A percentile compares a stretch with the other conserved stretches of the same genome.
These are phyloP conservation scores for Tylochromis polylepis DNA, from an alignment of 2,113 vertebrate species.

Conservation along the genomic window DNA sequence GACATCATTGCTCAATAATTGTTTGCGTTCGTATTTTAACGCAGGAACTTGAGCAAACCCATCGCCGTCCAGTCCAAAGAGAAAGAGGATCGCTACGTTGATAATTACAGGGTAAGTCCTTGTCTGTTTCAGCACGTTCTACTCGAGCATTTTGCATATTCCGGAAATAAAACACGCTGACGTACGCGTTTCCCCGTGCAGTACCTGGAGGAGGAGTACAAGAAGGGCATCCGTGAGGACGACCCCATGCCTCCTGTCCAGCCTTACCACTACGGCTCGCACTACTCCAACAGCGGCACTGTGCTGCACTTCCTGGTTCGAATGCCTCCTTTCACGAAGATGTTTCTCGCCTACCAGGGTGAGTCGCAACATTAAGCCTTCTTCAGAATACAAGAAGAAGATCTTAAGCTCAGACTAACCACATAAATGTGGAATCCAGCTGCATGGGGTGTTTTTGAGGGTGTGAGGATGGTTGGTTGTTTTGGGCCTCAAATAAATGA, in stretches of 20 bases:
- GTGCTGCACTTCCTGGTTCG: constrained; percentile 97
- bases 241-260: constrained; percentile 98
- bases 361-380: background rate
- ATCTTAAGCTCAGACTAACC: background rate
- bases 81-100: constrained; percentile 97
- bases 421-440: background rate
- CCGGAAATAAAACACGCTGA: background rate
- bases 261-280: constrained; percentile 97
- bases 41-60: constrained; percentile 90
- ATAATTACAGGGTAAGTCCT: constrained; percentile 87
- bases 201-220: constrained; percentile 97
- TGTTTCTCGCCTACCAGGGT: constrained; percentile 99
- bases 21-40: background rate
- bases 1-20: background rate
- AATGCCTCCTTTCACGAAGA: constrained; percentile 97
- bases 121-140: background rate
- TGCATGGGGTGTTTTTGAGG: background rate
- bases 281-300: constrained; percentile 98
- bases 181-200: constrained; percentile 32
- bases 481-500: background rate
- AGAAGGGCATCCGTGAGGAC: constrained; percentile 90
- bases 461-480: background rate
- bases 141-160: background rate
- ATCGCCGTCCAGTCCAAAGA: constrained; percentile 98
- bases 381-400: background rate